A percentile compares a stretch with the other conserved stretches of the same genome.
Conservation (phyloP, 2,113 vertebrate genomes). For the Toxotes chatareus region DNA sequence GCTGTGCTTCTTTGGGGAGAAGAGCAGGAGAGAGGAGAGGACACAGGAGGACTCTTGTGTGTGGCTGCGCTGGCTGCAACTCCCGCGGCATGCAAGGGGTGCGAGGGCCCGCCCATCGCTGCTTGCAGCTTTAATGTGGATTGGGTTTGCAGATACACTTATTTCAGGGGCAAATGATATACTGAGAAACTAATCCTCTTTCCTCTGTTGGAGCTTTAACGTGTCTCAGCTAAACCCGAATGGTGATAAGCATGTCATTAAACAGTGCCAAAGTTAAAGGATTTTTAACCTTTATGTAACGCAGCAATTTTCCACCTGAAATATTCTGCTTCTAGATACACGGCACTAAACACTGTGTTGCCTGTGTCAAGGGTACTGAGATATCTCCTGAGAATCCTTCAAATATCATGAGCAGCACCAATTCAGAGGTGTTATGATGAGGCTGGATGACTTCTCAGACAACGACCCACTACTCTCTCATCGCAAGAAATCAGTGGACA, state of each 20-base stretch:
- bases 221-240: constrained; percentile 32
- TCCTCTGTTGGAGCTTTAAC: constrained; percentile 27
- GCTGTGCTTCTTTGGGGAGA: no score
- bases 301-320: constrained; percentile 46
- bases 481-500: constrained; percentile 65
- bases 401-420: constrained; percentile 68
- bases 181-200: constrained; percentile 55
- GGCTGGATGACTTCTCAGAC: constrained; percentile 58
- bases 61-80: no score
- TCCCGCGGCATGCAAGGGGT: no score
- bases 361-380: constrained; percentile 58
- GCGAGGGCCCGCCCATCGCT: no score
- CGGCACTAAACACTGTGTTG: constrained; percentile 20
- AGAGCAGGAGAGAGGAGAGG: no score
- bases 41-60: no score
- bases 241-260: constrained; percentile 48
- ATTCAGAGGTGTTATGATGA: constrained; percentile 76
- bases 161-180: constrained; percentile 42
- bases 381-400: constrained; percentile 67
- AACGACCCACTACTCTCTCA: constrained; percentile 37
- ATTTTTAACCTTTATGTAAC: constrained; percentile 54
- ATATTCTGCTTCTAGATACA: constrained; percentile 45
- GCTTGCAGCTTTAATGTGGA: constrained; percentile 33
- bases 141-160: constrained; percentile 55
- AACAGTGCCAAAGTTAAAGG: constrained; percentile 46